phyloP scores from a whole-genome alignment of 2,888 invertebrate species.

The Brassicogethes aeneus region DNA sequence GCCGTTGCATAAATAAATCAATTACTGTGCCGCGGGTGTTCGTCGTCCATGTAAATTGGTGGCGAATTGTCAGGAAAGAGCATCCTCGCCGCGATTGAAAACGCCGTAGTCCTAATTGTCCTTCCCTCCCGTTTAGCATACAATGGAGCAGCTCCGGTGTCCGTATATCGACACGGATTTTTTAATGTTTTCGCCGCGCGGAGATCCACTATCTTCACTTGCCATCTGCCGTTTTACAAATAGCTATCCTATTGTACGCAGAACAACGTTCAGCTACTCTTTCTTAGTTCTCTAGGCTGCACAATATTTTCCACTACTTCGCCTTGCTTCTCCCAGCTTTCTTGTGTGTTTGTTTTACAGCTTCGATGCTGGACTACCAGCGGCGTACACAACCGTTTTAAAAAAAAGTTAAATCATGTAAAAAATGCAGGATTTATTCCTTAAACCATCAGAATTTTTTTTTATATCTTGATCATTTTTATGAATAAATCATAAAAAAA shows the following conservation, averaged over 20 bases:
- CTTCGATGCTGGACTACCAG: not conserved
- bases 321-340: not conserved
- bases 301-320: not conserved
- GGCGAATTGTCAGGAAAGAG: conserved; percentile 18
- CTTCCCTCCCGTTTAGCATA: conserved; percentile 29
- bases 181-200: conserved; percentile 36
- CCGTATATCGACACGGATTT: conserved; percentile 36
- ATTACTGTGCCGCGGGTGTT: conserved; percentile 6
- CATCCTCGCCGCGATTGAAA: conserved; percentile 6
- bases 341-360: not conserved
- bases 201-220: conserved; percentile 35
- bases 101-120: conserved; percentile 27
- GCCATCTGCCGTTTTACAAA: conserved; percentile 35
- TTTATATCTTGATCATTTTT: too few relatives aligned
- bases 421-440: too few relatives aligned
- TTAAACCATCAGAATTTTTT: too few relatives aligned
- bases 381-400: too few relatives aligned
- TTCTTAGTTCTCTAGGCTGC: conserved; percentile 26
- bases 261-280: conserved; percentile 8
- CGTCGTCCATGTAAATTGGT: conserved; percentile 11
- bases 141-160: conserved; percentile 20
- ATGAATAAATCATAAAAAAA: too few relatives aligned
- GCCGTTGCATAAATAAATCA: conserved; percentile 5
- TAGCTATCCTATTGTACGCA: conserved; percentile 31
- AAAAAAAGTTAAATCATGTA: too few relatives aligned